Conservation (phyloP, 2,888 invertebrate genomes). For the Chaetogeoica ovagalla region DNA sequence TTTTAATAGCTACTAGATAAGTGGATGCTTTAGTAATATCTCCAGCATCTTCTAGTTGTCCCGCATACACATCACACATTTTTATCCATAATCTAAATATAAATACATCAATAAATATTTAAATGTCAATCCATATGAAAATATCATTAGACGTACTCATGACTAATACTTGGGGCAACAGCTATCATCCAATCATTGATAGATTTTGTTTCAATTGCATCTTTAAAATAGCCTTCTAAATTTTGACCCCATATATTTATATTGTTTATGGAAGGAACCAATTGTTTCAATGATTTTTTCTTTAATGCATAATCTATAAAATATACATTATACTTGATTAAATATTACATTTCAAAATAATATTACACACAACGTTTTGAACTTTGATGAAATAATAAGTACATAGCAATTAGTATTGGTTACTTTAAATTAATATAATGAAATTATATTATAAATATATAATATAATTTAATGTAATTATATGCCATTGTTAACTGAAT, state of each 20-base stretch:
- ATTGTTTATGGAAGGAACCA: slow-evolving; percentile 34
- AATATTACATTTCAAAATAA: too few relatives aligned
- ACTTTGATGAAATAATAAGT: too few relatives aligned
- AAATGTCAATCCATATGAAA: background rate
- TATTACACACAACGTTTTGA: too few relatives aligned
- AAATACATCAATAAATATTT: background rate
- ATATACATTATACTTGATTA: too few relatives aligned
- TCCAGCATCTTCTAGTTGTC: slow-evolving; percentile 64
- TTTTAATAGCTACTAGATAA: slow-evolving; percentile 52
- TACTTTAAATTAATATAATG: too few relatives aligned
- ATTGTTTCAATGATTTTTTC: slow-evolving; percentile 28
- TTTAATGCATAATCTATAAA: slow-evolving; percentile 18
- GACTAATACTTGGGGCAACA: slow-evolving; percentile 45
- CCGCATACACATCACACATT: slow-evolving; percentile 64
- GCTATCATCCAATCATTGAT: slow-evolving; percentile 48
- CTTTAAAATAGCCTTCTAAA: slow-evolving; percentile 41
- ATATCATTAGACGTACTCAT: slow-evolving; percentile 12
- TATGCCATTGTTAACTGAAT: too few relatives aligned
- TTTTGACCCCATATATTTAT: slow-evolving; percentile 48
- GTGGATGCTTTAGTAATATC: slow-evolving; percentile 61
- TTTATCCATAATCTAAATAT: slow-evolving; percentile 64
- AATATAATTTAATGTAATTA: too few relatives aligned
- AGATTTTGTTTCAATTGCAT: slow-evolving; percentile 46
- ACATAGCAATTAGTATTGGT: too few relatives aligned
- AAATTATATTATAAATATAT: too few relatives aligned